Conservation (phyloP, 2,888 invertebrate species). For the Zelleria hepariella region DNA sequence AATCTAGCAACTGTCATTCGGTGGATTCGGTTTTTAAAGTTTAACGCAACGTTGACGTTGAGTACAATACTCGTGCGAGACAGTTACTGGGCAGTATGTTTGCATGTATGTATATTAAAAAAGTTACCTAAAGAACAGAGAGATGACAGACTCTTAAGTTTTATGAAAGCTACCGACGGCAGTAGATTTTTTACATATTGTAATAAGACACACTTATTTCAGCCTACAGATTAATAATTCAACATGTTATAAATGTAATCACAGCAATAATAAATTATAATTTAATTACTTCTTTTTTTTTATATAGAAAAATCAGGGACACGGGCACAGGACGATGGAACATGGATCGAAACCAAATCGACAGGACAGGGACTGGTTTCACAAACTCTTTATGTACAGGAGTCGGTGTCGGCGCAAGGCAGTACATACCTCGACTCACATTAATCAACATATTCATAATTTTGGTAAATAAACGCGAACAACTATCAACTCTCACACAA, state of each 20-base stretch:
- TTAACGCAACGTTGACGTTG: constrained; percentile 21
- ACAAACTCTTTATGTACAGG: constrained; percentile 58
- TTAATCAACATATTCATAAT: constrained; percentile 48
- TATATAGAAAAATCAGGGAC: constrained; percentile 1
- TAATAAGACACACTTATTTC: constrained; percentile 48
- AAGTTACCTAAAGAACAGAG: constrained; percentile 22
- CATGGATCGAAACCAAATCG: constrained; percentile 49
- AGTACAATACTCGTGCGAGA: constrained; percentile 22
- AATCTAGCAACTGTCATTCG: no score
- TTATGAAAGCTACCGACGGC: constrained; percentile 35
- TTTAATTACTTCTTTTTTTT: not conserved
- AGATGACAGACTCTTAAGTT: constrained; percentile 23
- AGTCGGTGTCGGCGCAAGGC: not conserved
- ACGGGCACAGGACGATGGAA: constrained; percentile 33
- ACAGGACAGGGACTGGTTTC: constrained; percentile 54
- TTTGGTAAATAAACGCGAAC: constrained; percentile 60
- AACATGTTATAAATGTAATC: constrained; percentile 66
- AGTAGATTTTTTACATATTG: constrained; percentile 32
- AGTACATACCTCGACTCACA: constrained; percentile 20
- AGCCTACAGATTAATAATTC: constrained; percentile 47
- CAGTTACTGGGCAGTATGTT: constrained; percentile 22
- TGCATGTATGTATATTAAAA: constrained; percentile 19
- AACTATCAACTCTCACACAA: constrained; percentile 60
- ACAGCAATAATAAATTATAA: constrained; percentile 65
- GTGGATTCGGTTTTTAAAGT: no score